Conservation (phyloP, 2,113 vertebrate species). For the Trogon melanurus region DNA sequence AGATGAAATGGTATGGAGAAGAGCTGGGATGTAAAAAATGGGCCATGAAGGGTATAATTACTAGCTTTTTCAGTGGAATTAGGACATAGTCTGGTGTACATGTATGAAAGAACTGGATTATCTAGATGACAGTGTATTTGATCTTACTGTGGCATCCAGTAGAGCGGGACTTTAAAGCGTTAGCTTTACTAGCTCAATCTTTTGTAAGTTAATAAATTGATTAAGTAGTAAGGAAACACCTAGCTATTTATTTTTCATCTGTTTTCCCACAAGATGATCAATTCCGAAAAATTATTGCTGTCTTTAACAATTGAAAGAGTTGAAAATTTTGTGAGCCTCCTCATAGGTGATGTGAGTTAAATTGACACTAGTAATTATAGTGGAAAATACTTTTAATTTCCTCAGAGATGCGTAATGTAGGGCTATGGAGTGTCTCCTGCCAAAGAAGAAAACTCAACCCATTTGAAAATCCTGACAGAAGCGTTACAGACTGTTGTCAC, state of each 20-base stretch:
- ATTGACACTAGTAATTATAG: neutral
- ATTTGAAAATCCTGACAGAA: neutral
- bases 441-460: neutral
- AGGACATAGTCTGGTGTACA: neutral
- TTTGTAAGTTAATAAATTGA: neutral
- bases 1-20: neutral
- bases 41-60: neutral
- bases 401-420: neutral
- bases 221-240: neutral
- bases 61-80: neutral
- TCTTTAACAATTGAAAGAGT: neutral
- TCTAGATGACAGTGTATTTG: neutral
- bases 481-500: neutral
- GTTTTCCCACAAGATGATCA: neutral
- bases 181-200: neutral
- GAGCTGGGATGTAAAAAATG: neutral
- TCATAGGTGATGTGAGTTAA: neutral
- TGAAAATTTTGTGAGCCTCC: neutral
- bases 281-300: neutral
- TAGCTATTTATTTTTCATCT: neutral
- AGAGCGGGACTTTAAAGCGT: neutral
- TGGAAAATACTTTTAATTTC: slow-evolving; percentile 5
- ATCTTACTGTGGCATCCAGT: neutral
- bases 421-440: neutral
- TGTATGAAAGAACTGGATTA: neutral